Base-by-base conservation (phyloP, 2,888 invertebrate species). In the Ectemnius lituratus region DNA sequence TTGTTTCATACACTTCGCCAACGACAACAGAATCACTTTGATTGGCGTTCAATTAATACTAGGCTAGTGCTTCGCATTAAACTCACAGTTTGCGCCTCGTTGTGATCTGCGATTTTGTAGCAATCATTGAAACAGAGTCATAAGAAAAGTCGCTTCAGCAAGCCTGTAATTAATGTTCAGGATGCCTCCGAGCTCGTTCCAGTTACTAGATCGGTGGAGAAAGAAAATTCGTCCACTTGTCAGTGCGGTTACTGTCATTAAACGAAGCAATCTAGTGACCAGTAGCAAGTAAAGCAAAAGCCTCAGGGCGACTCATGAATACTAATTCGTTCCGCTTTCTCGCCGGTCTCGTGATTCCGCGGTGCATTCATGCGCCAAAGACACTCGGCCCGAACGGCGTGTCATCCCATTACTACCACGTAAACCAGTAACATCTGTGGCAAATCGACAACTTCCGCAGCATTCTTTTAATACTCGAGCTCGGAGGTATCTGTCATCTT, bases 291-390 rank as follows among this genome's bases (percentile, higher is more conserved):
- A 62, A 70, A 66, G 72, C 18, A 45, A 45, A 60, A 28, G 72
- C 37, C 37, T 52, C 57, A 65, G 56, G 45, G 58, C 28, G 47
- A 46, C 52, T 6, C 62, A 49, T 62, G 52, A 47, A 67, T 71
- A 61, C 27, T 66, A 75, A 73, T 77, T 73, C 67, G 80, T 75
- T 70, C 75, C 77, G 75, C 81, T 81, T 81, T 80, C 81, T 58
- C 76, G 65, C 28, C 37, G 28, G 20, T 52, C 47, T 62, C 46
- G 49, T n/a, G 45, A 63, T 46, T 58, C 67, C 37, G 11, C 11
- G 16, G n/a, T 56, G 11, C 23, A n/a, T 70, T 62, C 47, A 57
- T 27, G 20, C 61, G 13, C 28, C 62, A 49, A 58, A 27, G 62
- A 70, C 67, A 52, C 18, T 70, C 67, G 60, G 45, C 20, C 23